These are phyloP conservation scores for Monochamus saltuarius DNA, from an alignment of 1,140 invertebrate genomes.

Conservation along the genomic window DNA sequence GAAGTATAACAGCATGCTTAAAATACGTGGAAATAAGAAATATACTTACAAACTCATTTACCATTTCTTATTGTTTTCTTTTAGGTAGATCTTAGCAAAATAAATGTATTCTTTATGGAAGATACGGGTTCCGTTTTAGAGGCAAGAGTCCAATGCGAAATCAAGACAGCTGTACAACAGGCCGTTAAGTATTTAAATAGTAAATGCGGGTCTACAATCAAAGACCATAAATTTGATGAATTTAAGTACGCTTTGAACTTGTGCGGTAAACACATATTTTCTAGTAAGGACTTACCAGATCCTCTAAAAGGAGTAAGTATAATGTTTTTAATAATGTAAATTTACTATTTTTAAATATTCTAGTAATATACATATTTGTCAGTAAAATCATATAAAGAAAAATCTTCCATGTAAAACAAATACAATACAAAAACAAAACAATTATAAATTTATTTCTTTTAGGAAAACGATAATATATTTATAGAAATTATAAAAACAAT, in stretches of 20 bases:
- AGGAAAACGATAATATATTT: conserved; percentile 38
- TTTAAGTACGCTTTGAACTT: conserved; percentile 23
- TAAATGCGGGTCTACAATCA: conserved; percentile 55
- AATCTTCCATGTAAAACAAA: no score
- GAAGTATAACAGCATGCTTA: no score
- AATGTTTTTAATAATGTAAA: background rate
- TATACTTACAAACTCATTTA: no score
- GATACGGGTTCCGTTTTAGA: conserved; percentile 66
- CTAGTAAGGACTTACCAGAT: conserved; percentile 32
- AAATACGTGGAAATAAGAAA: no score
- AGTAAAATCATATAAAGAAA: no score
- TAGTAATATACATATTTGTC: no score
- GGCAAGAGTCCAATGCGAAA: conserved; percentile 64
- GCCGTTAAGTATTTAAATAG: conserved; percentile 63
- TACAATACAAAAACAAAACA: no score
- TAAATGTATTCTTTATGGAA: conserved; percentile 79
- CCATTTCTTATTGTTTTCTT: conserved; percentile 22
- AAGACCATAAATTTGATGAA: conserved; percentile 48
- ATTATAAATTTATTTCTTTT: conserved; percentile 57
- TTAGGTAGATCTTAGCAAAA: conserved; percentile 65
- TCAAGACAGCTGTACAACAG: conserved; percentile 65
- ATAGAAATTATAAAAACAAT: conserved; percentile 40
- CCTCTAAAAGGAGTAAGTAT: conserved; percentile 32
- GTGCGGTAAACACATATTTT: conserved; percentile 24
- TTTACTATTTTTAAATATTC: no score